Percentiles rank a stretch among this genome's conserved stretches.
These are phyloP conservation scores for Mormyrus proboscirostris DNA, from an alignment of 2,797 vertebrate genomes.

Conservation along the genomic window DNA sequence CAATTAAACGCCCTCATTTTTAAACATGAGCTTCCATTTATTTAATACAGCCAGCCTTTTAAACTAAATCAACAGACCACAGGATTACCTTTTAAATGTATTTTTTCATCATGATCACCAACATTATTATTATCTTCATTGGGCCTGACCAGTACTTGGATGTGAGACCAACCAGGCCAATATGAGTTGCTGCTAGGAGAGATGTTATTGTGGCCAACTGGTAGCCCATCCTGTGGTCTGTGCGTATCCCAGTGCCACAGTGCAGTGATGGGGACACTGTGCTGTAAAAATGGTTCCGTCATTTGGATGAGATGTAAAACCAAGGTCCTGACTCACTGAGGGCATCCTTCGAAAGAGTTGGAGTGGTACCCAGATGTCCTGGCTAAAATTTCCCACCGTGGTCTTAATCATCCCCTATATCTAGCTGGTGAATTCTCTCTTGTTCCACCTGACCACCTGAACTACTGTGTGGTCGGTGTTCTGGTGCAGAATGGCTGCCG, in stretches of 20 bases:
- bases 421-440: neutral
- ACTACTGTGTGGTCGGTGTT: neutral
- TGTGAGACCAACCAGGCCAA: neutral
- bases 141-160: neutral
- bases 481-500: neutral
- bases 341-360: neutral
- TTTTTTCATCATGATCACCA: neutral
- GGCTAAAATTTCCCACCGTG: neutral
- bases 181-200: neutral
- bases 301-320: neutral
- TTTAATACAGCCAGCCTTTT: neutral
- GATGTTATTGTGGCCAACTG: neutral
- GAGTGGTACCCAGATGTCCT: neutral
- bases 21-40: neutral
- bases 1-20: neutral
- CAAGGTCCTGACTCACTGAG: neutral
- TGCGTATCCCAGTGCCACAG: neutral
- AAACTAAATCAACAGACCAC: neutral
- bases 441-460: neutral
- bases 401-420: neutral
- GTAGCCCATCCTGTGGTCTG: neutral
- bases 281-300: neutral
- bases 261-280: neutral
- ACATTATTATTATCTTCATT: neutral
- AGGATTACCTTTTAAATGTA: neutral